Evolutionary conservation across 2,888 invertebrate species (phyloP).

Genomic region (Drosophila bunnanda): DNA sequence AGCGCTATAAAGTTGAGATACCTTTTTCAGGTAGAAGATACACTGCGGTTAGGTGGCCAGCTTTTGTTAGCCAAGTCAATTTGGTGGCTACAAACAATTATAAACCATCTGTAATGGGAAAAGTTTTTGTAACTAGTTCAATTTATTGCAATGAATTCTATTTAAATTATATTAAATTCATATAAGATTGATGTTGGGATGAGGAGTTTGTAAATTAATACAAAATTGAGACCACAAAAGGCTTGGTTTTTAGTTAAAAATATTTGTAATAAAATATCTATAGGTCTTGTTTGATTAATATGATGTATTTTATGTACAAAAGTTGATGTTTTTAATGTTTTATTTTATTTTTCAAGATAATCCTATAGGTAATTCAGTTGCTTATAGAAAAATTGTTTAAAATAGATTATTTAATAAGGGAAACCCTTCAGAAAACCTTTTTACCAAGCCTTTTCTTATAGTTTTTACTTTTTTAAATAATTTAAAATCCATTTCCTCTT

Average conservation of each 20-base stretch:
- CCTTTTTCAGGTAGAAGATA: conserved; percentile 11
- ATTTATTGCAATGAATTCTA: no score
- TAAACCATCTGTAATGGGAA: neutral
- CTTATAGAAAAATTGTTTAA: neutral
- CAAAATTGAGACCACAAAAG: no score
- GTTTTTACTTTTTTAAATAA: no score
- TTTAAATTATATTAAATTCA: no score
- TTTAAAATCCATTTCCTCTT: neutral
- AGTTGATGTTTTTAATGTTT: no score
- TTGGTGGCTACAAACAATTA: neutral
- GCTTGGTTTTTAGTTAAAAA: accelerated
- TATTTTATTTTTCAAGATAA: no score
- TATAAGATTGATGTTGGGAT: no score
- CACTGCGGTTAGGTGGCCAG: conserved; percentile 10
- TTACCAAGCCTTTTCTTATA: no score
- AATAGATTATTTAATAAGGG: neutral
- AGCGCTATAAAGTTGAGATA: conserved; percentile 8
- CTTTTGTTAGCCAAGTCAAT: neutral
- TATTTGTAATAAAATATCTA: neutral
- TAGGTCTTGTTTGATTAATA: neutral
- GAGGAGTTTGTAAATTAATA: neutral
- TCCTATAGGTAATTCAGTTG: no score
- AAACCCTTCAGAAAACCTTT: no score
- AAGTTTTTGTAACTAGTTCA: neutral
- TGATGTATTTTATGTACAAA: neutral